A percentile compares a stretch with the other conserved stretches of the same genome.
These are phyloP conservation scores for Apamea epomidion DNA, from an alignment of 2,888 invertebrate species.

Conservation along the genomic window DNA sequence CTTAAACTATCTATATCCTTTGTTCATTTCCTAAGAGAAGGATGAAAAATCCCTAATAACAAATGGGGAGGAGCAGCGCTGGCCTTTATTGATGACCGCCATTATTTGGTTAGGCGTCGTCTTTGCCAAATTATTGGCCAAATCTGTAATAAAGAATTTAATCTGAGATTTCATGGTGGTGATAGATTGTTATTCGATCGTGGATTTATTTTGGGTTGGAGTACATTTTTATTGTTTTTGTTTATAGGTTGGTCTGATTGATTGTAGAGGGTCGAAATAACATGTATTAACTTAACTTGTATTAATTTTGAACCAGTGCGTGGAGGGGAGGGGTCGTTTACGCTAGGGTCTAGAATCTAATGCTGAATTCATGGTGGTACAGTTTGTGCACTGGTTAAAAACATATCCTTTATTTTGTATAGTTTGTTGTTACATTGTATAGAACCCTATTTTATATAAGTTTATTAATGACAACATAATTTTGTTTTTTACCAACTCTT, in stretches of 20 bases:
- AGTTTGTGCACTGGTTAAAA: too few relatives aligned
- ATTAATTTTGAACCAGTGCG: neutral
- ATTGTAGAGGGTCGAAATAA: neutral
- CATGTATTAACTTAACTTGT: neutral
- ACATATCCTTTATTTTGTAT: too few relatives aligned
- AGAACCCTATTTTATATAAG: too few relatives aligned
- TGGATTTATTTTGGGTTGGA: conserved; percentile 5
- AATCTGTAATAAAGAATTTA: conserved; percentile 70
- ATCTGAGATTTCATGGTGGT: conserved; percentile 61
- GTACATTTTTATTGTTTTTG: conserved; percentile 8
- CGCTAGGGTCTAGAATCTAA: too few relatives aligned
- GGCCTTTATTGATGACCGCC: conserved; percentile 73
- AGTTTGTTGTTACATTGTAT: too few relatives aligned
- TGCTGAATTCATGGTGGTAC: too few relatives aligned
- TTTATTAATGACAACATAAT: too few relatives aligned
- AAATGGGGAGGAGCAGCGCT: conserved; percentile 66
- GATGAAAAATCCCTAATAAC: conserved; percentile 77
- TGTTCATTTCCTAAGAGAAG: conserved; percentile 68
- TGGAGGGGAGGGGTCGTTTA: too few relatives aligned
- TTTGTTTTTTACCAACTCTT: too few relatives aligned
- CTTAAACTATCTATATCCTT: conserved; percentile 65
- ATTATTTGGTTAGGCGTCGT: conserved; percentile 76
- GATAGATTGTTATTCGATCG: conserved; percentile 20
- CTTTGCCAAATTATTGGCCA: conserved; percentile 69
- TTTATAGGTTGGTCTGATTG: neutral